Evolutionary conservation across 2,888 invertebrate genomes (phyloP).

Genomic region (Pycnomerus fuliginosus): DNA sequence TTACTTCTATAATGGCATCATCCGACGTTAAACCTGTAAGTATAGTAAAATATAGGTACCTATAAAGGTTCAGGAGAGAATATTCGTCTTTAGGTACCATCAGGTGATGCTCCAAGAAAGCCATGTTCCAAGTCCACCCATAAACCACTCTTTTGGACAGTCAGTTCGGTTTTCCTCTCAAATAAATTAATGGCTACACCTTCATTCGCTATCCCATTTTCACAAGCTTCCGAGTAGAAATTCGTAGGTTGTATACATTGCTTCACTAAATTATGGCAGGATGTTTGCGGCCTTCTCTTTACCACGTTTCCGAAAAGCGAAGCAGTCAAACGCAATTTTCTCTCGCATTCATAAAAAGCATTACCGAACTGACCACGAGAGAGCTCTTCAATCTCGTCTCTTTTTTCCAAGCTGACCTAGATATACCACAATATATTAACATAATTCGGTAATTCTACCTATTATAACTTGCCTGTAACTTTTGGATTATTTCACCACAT

Average conservation of each 20-base stretch:
- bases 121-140: constrained; percentile 3
- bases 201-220: constrained; percentile 23
- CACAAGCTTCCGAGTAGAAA: constrained; percentile 20
- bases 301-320: constrained; percentile 22
- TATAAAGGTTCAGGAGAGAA: too few species aligned
- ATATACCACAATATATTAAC: too few species aligned
- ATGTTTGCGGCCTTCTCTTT: constrained; percentile 17
- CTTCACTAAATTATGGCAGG: constrained; percentile 24
- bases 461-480: too few species aligned
- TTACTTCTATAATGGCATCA: too few species aligned
- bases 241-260: constrained; percentile 9
- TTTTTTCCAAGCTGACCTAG: not conserved
- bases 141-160: not conserved
- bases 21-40: too few species aligned
- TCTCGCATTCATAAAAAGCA: constrained; percentile 11
- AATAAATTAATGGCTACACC: constrained; percentile 6
- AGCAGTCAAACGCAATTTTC: constrained; percentile 21
- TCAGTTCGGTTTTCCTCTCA: not conserved
- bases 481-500: too few species aligned
- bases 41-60: too few species aligned
- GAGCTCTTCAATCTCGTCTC: constrained; percentile 3
- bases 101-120: constrained; percentile 3
- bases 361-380: constrained; percentile 22
- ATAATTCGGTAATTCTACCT: too few species aligned
- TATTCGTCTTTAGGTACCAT: too few species aligned